Evolutionary conservation across 2,797 vertebrate genomes (phyloP), one percentile per base, ranked within the genome.

Genomic region (Hafferia zeledoni): DNA sequence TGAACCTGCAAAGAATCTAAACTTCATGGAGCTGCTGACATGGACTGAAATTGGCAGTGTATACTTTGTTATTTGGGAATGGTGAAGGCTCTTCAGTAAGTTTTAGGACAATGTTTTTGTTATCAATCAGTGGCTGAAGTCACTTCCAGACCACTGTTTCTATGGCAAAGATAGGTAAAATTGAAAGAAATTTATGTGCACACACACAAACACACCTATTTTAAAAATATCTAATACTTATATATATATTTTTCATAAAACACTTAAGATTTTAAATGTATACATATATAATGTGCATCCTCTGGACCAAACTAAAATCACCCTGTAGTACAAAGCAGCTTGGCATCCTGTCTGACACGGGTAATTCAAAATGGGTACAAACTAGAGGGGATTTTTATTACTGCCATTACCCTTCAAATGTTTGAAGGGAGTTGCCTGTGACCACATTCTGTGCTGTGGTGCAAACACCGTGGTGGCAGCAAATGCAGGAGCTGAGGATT

Each of bases 401-500:
- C 27, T 68, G 41, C 6, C 52, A 31, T 53, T 31, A 53, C 52
- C 31, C 52, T 31, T 52, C 50, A 74, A 35, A 83, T 27, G 35
- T 37, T 60, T 67, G 55, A 43, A 28, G 63, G 64, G 49, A 50
- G 20, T 18, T 65, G 35, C 61, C 61, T 63, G 57, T 80, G 75
- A 27, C 19, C 41, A 39, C 33, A 6, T 70, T 56, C n/a, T 44
- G 19, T 53, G 75, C 87, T 79, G 56, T 10, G 17, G 37, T 35
- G 53, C 60, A 90, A 44, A 63, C 30, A 52, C 56, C 18, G 2
- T 18, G 3, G 1, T 55, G 47, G 60, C 87, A 93, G 7, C 59
- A 93, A 70, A 23, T 41, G 35, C 61, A 92, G 92, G 83, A 87
- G 25, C 72, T 92, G 90, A 50, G 83, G 61, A 94, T 65, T 95